phyloP scores from a whole-genome alignment of 30 jellyfish, hydroid and myxozoan species.

The Phacellophora camtschatica region DNA sequence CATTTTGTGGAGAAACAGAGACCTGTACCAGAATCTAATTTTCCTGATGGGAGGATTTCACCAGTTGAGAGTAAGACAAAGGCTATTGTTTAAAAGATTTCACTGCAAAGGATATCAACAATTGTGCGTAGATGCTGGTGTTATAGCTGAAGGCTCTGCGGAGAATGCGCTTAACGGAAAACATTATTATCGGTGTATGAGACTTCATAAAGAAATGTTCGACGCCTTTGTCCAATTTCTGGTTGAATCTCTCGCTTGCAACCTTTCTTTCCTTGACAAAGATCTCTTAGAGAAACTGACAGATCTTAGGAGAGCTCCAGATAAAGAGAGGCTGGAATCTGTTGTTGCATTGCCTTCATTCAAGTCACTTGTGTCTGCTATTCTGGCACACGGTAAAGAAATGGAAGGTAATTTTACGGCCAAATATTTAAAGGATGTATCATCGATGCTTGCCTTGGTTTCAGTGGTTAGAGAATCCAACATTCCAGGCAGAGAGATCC shows the following conservation, averaged over 20 bases:
- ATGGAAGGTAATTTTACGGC: conserved; percentile 3
- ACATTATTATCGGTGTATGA: conserved; percentile 40
- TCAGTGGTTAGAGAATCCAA: conserved; percentile 36
- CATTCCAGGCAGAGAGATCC: no score
- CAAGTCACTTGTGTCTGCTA: background rate
- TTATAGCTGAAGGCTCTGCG: conserved; percentile 37
- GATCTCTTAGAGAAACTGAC: no score
- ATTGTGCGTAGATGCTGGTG: conserved; percentile 47
- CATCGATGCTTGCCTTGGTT: conserved; percentile 31
- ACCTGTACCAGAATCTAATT: background rate
- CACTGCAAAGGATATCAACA: conserved; percentile 47
- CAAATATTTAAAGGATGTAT: conserved; percentile 31
- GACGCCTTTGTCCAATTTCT: conserved; percentile 22
- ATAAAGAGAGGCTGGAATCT: background rate
- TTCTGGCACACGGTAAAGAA: background rate
- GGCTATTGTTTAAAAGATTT: conserved; percentile 9
- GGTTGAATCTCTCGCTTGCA: background rate
- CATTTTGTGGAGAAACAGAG: conserved; percentile 13
- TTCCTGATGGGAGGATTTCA: conserved; percentile 58
- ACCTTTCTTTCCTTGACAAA: background rate
- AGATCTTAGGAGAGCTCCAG: background rate
- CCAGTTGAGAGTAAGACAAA: conserved; percentile 47
- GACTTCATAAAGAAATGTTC: conserved; percentile 23
- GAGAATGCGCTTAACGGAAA: conserved; percentile 13
- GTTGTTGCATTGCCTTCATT: background rate